These are phyloP conservation scores for Orchesella flavescens DNA, from an alignment of 2,888 invertebrate species.

Conservation along the genomic window DNA sequence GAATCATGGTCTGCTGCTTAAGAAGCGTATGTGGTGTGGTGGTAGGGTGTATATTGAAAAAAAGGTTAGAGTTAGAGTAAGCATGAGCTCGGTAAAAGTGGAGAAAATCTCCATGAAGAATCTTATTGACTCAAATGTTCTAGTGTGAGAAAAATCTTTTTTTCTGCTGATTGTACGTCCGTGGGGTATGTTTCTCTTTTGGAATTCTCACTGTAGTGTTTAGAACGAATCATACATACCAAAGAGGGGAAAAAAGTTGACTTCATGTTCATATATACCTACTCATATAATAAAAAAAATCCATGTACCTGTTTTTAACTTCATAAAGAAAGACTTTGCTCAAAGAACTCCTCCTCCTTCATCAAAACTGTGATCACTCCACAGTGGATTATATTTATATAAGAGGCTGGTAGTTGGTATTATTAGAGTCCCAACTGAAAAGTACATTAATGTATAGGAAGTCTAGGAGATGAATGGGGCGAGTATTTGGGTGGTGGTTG, in stretches of 20 bases:
- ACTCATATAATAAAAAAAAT: too few species aligned
- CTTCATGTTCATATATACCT: neutral
- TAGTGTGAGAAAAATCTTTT: conserved; percentile 40
- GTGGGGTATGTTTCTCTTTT: conserved; percentile 32
- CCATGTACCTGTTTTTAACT: conserved; percentile 12
- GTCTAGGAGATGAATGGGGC: neutral
- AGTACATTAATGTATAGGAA: too few species aligned
- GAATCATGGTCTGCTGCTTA: conserved; percentile 37
- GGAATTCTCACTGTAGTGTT: neutral
- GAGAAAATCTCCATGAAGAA: conserved; percentile 44
- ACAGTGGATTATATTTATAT: too few species aligned
- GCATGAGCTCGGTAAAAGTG: neutral
- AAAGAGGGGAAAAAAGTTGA: too few species aligned
- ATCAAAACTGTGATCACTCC: neutral
- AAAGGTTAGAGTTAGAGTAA: neutral
- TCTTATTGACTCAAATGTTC: conserved; percentile 38
- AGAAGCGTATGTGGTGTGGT: too few species aligned
- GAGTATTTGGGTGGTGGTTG: too few species aligned
- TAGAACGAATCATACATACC: neutral
- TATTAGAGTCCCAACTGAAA: too few species aligned
- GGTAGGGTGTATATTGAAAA: conserved; percentile 32
- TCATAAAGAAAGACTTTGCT: conserved; percentile 7
- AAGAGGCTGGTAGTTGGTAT: too few species aligned
- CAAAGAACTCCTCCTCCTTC: conserved; percentile 30
- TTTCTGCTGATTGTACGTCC: conserved; percentile 44